Evolutionary conservation across 2,113 vertebrate genomes (phyloP).

Genomic region (Saimiri boliviensis): DNA sequence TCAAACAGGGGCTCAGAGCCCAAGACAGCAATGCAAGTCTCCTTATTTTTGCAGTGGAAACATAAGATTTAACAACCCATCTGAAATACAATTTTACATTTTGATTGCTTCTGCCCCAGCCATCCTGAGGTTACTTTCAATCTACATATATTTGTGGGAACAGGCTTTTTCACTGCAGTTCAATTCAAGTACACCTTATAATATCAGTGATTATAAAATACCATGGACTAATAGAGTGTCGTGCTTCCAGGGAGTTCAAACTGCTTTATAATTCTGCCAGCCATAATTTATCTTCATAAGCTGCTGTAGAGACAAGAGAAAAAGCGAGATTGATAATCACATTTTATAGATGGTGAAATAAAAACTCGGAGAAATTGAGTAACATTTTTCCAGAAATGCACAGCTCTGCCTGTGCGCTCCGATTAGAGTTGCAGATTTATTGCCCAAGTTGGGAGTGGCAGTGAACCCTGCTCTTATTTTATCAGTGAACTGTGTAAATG

Average conservation of each 20-base stretch:
- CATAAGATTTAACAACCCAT: constrained; percentile 67
- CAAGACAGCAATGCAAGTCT: neutral
- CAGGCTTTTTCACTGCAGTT: constrained; percentile 51
- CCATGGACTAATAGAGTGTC: constrained; percentile 50
- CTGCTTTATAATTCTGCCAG: constrained; percentile 62
- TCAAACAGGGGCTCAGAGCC: neutral
- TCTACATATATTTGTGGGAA: constrained; percentile 72
- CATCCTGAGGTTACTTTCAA: constrained; percentile 68
- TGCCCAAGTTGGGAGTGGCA: neutral
- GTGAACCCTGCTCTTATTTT: neutral
- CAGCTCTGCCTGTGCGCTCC: neutral
- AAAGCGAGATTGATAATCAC: constrained; percentile 70
- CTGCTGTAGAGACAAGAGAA: constrained; percentile 45
- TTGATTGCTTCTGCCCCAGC: constrained; percentile 74
- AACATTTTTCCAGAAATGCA: constrained; percentile 52
- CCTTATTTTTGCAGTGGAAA: constrained; percentile 53
- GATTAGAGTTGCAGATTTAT: neutral
- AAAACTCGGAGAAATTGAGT: constrained; percentile 54
- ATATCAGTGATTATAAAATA: constrained; percentile 69
- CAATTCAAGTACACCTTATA: constrained; percentile 60
- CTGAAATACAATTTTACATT: constrained; percentile 72
- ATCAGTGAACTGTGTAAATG: neutral
- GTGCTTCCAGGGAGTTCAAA: constrained; percentile 69
- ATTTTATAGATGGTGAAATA: constrained; percentile 70
- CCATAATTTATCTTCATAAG: constrained; percentile 71